phyloP scores from a whole-genome alignment of 2,113 vertebrate species.

The Phalacrocorax brasilianus region DNA sequence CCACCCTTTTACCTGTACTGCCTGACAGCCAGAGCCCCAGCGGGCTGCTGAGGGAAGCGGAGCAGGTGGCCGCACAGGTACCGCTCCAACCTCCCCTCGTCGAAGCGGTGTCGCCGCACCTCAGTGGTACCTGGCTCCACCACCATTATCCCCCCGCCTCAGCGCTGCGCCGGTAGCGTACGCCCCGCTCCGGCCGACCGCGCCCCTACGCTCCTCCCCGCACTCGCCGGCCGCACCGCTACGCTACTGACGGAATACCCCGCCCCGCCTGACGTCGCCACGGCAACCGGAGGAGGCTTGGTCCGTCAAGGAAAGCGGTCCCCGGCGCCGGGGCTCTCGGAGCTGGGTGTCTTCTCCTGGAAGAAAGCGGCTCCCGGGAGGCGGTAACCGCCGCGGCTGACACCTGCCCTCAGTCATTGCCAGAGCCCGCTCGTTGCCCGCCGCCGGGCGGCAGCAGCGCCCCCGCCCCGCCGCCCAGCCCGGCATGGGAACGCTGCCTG shows the following conservation, averaged over 20 bases:
- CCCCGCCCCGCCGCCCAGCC: too few species aligned
- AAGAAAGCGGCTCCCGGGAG: rapidly evolving
- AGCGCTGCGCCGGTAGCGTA: too few species aligned
- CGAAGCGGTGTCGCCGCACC: slow-evolving; percentile 81
- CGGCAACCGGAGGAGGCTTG: neutral
- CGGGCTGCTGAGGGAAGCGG: slow-evolving; percentile 55
- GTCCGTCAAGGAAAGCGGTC: neutral
- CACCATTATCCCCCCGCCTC: neutral
- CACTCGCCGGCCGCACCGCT: too few species aligned
- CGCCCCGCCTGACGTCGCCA: neutral
- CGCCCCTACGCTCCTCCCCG: neutral
- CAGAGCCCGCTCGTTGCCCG: neutral
- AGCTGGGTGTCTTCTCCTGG: rapidly evolving
- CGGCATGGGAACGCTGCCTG: neutral
- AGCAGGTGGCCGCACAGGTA: slow-evolving; percentile 74
- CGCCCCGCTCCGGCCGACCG: rapidly evolving
- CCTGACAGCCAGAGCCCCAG: slow-evolving; percentile 60
- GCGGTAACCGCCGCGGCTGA: rapidly evolving
- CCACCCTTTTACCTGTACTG: slow-evolving; percentile 80
- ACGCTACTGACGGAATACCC: neutral
- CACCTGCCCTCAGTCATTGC: rapidly evolving
- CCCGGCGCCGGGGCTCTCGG: neutral
- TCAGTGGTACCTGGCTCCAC: slow-evolving; percentile 41
- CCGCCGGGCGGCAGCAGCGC: rapidly evolving
- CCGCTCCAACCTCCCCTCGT: slow-evolving; percentile 66